Base-by-base conservation (phyloP, 2,888 invertebrate genomes). In the Lithophane socia region DNA sequence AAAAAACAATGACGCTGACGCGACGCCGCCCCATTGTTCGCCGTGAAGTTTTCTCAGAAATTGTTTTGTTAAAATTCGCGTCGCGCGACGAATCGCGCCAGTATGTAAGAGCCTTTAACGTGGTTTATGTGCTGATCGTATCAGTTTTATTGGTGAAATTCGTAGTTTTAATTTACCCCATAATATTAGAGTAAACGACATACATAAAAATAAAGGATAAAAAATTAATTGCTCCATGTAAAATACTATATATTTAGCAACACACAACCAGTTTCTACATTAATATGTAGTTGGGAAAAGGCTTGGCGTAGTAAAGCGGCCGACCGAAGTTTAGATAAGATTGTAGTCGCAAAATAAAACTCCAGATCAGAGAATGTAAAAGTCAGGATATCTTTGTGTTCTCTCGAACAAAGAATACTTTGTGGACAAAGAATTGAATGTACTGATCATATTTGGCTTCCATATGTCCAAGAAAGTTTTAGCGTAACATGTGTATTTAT, bases 261-360 rank as follows among this genome's bases (percentile, higher is more conserved):
- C 13, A 44, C 67, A 49, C 44, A 68, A 29, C 12, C 13, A 4
- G 21, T 4, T 47, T 29, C 8, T n/a, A 29, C n/a, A 24, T 44
- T 37, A 37, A 37, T 5, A 37, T 37, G 0, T 18, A 65, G 18
- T 21, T 24, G 54, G 12, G 3, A 5, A n/a, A 49, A 47, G 2
- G 37, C 37, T 37, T 37, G 5, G 37, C 44, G 2, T 24, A 37
- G 24, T 16, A 72, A 60, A 60, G 21, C 10, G 37, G 10, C 21
- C 4, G 42, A 54, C 13, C 24, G 54, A 80, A 70, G 54, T 47
- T 54, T 58, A 9, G 18, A 52, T 63, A 64, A 63, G 5, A 80
- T 61, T 60, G 29, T 42, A 60, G 71, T 73, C 16, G 1, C 13
- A 47, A 63, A 71, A 71, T 63, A 70, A 56, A 64, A 69, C 37